A percentile compares a stretch with the other conserved stretches of the same genome.
phyloP scores from a whole-genome alignment of 2,888 invertebrate species.

The Hyalella azteca region DNA sequence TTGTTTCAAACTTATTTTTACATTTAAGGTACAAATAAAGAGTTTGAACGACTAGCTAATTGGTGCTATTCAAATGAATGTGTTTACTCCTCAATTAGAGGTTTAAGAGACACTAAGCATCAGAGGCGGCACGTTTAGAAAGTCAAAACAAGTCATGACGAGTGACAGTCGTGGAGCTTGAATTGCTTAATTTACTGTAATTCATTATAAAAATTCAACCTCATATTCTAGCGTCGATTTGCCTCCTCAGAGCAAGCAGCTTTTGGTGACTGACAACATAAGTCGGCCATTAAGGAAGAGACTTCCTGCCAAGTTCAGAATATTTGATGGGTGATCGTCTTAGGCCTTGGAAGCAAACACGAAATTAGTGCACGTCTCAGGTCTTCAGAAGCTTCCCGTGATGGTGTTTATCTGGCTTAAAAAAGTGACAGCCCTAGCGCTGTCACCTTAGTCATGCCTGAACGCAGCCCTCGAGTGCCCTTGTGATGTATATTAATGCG shows the following conservation, averaged over 20 bases:
- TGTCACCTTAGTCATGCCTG: constrained; percentile 24
- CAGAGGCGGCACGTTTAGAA: too few species aligned
- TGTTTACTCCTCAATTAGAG: too few species aligned
- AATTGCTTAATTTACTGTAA: too few species aligned
- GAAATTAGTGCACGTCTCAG: constrained; percentile 20
- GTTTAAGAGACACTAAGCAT: too few species aligned
- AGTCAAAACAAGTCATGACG: too few species aligned
- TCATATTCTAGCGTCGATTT: neutral
- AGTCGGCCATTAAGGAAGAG: neutral
- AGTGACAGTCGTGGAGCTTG: too few species aligned
- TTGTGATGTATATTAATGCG: constrained; percentile 16
- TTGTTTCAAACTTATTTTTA: too few species aligned
- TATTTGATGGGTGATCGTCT: neutral
- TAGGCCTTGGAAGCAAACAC: constrained; percentile 14
- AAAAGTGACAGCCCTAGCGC: constrained; percentile 14
- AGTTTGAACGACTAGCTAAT: too few species aligned
- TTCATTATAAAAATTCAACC: too few species aligned
- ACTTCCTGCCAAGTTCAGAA: constrained; percentile 22
- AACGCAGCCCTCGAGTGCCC: neutral
- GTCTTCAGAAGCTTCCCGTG: constrained; percentile 11
- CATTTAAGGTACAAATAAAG: too few species aligned
- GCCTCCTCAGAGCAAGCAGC: neutral
- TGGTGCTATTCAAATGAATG: too few species aligned
- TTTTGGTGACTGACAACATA: constrained; percentile 21
- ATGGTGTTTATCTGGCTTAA: constrained; percentile 30